Conservation (phyloP, 1,140 invertebrate species). For the Atta texana region DNA sequence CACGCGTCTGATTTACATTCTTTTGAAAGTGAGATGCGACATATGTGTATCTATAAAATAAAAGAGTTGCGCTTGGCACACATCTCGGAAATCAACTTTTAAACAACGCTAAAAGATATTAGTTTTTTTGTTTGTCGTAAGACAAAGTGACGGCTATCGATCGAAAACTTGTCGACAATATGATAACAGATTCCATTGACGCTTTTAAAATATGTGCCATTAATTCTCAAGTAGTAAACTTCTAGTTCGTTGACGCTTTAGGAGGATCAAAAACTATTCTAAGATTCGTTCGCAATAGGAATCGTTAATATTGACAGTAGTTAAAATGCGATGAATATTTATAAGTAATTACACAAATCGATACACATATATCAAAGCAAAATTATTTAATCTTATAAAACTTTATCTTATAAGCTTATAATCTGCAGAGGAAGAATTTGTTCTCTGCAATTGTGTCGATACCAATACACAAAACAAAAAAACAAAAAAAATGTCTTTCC, state of each 20-base stretch:
- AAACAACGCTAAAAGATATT: neutral
- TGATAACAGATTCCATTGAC: neutral
- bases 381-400: no score
- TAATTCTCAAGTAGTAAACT: neutral
- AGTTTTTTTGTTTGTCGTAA: neutral
- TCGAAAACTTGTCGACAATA: neutral
- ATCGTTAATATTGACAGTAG: neutral
- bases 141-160: neutral
- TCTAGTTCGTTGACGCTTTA: neutral
- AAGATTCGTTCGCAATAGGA: neutral
- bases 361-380: neutral
- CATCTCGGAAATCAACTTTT: neutral
- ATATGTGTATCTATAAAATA: neutral
- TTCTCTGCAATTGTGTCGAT: neutral
- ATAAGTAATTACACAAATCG: no score
- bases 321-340: neutral
- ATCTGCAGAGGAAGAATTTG: neutral
- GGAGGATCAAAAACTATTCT: neutral
- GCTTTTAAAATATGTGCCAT: neutral
- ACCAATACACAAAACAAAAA: neutral
- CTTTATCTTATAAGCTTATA: neutral
- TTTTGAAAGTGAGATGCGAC: neutral
- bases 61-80: neutral
- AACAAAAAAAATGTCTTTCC: neutral
- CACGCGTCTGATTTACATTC: slow-evolving; percentile 33